Evolutionary conservation across 2,113 vertebrate species (phyloP), one percentile per base, ranked within the genome.

Genomic region (Lepisosteus osseus): DNA sequence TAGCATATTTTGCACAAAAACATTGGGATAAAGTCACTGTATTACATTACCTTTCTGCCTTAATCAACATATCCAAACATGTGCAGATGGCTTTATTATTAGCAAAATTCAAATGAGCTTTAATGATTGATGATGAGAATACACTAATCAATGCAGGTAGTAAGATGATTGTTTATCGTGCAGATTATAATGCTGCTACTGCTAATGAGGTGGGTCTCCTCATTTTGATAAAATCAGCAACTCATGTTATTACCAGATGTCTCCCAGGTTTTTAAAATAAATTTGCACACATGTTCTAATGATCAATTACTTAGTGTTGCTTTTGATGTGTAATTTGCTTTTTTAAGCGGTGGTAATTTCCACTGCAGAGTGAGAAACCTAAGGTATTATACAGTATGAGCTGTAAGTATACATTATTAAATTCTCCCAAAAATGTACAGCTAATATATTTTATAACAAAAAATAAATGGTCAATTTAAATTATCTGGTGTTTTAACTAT

Each of bases 71-170:
- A 80, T 78, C 87, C 83, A 75, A 82, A 85, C 77, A 80, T 83
- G 86, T 80, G 85, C 88, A 91, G 91, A 88, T 89, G 90, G 87
- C 84, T 84, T 80, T 80, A 86, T 90, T 90, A 90, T 87, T 84
- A 85, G 85, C 62, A 81, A 76, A 77, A 82, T 74, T 82, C 79
- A 83, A 85, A 88, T 79, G 74, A 86, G 84, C 77, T 76, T 74
- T 82, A 84, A 83, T 89, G 88, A 91, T 88, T 90, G 86, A 91
- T 90, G 87, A 90, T 85, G 87, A 80, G 77, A 82, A 76, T 87
- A 75, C 84, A 78, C 84, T 82, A 89, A 91, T 92, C 89, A 91
- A 90, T 90, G 89, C 82, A 54, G 76, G 84, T 81, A 75, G 87
- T 81, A 76, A 82, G 87, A 82, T 86, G 87, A 91, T 88, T 90